A percentile compares a stretch with the other conserved stretches of the same genome.
Conservation (phyloP, 2,888 invertebrate species). For the Spodoptera exigua region DNA sequence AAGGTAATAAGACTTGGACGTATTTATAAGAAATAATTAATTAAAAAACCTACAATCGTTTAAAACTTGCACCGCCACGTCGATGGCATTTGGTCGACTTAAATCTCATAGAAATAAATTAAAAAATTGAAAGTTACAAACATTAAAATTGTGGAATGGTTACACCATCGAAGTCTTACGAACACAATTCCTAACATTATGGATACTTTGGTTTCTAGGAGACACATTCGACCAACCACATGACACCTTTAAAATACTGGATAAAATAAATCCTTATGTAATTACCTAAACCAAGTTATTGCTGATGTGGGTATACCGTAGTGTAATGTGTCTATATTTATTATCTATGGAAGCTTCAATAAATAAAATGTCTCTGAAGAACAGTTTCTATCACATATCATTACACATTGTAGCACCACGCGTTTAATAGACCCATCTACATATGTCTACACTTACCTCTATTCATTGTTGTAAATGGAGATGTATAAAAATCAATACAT, state of each 20-base stretch:
- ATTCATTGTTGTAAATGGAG: constrained; percentile 87
- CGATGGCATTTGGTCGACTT: constrained; percentile 71
- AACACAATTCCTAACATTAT: constrained; percentile 68
- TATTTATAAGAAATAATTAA: constrained; percentile 66
- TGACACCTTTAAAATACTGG: constrained; percentile 70
- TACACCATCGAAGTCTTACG: constrained; percentile 66
- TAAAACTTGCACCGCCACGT: constrained; percentile 64
- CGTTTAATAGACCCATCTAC: constrained; percentile 88
- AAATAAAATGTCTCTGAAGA: constrained; percentile 89
- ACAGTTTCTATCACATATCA: constrained; percentile 88
- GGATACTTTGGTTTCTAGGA: constrained; percentile 79
- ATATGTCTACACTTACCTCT: constrained; percentile 84
- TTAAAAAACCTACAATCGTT: constrained; percentile 63
- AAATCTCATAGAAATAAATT: constrained; percentile 70
- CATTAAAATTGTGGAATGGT: constrained; percentile 64
- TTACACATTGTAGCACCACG: constrained; percentile 89
- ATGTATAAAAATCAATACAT: constrained; percentile 89
- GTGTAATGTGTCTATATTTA: constrained; percentile 80
- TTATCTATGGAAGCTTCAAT: constrained; percentile 87
- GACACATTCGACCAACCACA: constrained; percentile 75
- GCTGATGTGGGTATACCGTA: constrained; percentile 78
- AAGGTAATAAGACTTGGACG: constrained; percentile 72
- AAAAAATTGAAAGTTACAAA: constrained; percentile 58
- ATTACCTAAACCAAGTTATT: constrained; percentile 83
- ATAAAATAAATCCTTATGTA: constrained; percentile 75